Base-by-base conservation (phyloP, 2,888 invertebrate species). In the Griposia aprilina region DNA sequence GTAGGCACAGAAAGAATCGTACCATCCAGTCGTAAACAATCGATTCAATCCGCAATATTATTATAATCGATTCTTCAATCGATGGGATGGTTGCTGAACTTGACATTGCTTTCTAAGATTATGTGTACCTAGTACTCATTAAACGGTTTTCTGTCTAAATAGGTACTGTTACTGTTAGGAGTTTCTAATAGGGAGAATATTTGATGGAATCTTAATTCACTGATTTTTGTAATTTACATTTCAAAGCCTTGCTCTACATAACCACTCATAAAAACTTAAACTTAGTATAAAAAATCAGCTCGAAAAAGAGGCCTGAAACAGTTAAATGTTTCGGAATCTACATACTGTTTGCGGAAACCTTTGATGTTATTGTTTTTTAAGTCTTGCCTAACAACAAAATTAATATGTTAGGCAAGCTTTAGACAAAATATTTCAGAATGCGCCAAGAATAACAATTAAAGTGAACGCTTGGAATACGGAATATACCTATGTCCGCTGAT, bases 1-100 rank as follows among this genome's bases (percentile, higher is more conserved):
- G 91, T 92, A 87, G 80, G 80, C 86, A 62, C 62, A 68, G 65
- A 90, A 87, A 84, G 70, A 88, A 89, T 88, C 82, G 80, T 75
- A 85, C 81, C 86, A 85, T 88, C 86, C 62, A 72, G 78, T 87
- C 63, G 81, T 85, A 87, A 85, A 84, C 83, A 90, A 89, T 88
- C 83, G 84, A 87, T 90, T 87, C 78, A 76, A 74, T 78, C 26
- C 48, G 74, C 69, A 72, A 85, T 76, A 84, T 55, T 63, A 81
- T 82, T 55, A n/a, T 66, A 82, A 83, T 81, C 81, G 78, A 86
- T 78, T 76, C 20, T 83, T 67, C 26, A 63, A 6, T 76, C 52
- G 63, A 68, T 52, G 36, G 13, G 41, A 72, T 73, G 36, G 13
- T 66, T 50, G 20, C n/a, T 78, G 63, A 66, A 72, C 60, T 65